Base-by-base conservation (phyloP, 2,888 invertebrate species). In the Drosophila kambysellisi region DNA sequence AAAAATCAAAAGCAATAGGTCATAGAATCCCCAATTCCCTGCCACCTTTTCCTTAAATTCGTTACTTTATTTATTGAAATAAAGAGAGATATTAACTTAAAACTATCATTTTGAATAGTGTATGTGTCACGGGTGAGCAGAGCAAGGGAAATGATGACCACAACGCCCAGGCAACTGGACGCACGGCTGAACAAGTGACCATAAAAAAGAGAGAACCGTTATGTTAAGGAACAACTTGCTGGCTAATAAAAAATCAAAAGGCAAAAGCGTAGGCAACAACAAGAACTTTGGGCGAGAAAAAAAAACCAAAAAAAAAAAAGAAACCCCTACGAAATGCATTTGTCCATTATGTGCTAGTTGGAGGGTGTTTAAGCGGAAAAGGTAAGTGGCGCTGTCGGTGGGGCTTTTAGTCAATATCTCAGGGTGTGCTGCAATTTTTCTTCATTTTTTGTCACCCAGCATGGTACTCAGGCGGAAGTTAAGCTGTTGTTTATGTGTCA, bases 401-500 rank as follows among this genome's bases (percentile, higher is more conserved):
- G 17, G 72, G 74, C 89, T 87, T 88, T 90, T 83, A 88, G 83
- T 86, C 89, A 87, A 88, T 90, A 87, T 87, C 87, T 88, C 88
- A 88, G 76, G 51, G 69, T 43, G 63, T 46, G 58, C 57, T 69
- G 89, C 87, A 80, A 90, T 88, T 88, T 88, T 90, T 88, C 87
- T 88, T 88, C 84, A 83, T 87, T 88, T 82, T 79, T 74, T 76
- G 74, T 74, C 72, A 70, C 66, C 53, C 48, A 58, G 37, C 65
- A 57, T 82, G 75, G 68, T 83, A 76, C 89, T 81, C 89, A 78
- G 68, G 70, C 78, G 91, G 89, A 88, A 84, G 87, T 88, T 91
- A 89, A 87, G 83, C 89, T 89, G 77, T 90, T 87, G 91, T 91
- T 88, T 82, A 89, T 88, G 89, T 87, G 89, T 88, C 87, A 81